phyloP scores from a whole-genome alignment of 1,140 invertebrate genomes.

The Drosophila sucinea region DNA sequence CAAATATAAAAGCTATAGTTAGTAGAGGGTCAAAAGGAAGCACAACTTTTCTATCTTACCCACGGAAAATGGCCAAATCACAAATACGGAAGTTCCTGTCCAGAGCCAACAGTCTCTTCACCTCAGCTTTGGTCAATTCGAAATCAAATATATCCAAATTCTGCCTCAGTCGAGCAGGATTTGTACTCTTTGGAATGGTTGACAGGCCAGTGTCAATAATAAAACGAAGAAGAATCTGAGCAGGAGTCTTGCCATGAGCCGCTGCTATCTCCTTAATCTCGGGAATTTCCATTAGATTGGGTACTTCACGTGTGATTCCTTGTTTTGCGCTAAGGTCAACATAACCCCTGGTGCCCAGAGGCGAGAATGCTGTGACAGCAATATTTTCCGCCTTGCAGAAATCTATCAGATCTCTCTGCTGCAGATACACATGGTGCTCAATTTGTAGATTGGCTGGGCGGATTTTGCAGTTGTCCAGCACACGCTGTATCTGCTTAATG shows the following conservation, averaged over 20 bases:
- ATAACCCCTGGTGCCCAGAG: constrained; percentile 89
- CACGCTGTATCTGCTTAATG: constrained; percentile 86
- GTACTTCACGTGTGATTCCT: constrained; percentile 84
- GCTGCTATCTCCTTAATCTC: constrained; percentile 88
- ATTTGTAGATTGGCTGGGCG: constrained; percentile 90
- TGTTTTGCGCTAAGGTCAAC: constrained; percentile 83
- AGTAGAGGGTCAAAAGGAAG: neutral
- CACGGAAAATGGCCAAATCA: constrained; percentile 86
- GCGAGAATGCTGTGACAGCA: constrained; percentile 92
- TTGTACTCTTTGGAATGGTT: constrained; percentile 94
- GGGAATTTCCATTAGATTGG: constrained; percentile 88
- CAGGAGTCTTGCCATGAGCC: constrained; percentile 88
- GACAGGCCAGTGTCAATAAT: constrained; percentile 89
- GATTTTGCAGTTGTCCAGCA: constrained; percentile 87
- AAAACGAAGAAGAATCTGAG: constrained; percentile 91
- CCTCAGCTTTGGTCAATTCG: constrained; percentile 84
- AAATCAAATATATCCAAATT: constrained; percentile 88
- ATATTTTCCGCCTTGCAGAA: constrained; percentile 90
- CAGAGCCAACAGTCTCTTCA: constrained; percentile 84
- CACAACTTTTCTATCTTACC: constrained; percentile 51
- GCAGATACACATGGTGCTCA: constrained; percentile 92
- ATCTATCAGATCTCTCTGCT: constrained; percentile 90
- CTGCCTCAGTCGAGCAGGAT: constrained; percentile 87
- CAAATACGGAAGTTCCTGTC: constrained; percentile 88
- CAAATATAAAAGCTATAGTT: constrained; percentile 83